Base-by-base conservation (phyloP, 2,888 invertebrate species). In the Callinectes sapidus region DNA sequence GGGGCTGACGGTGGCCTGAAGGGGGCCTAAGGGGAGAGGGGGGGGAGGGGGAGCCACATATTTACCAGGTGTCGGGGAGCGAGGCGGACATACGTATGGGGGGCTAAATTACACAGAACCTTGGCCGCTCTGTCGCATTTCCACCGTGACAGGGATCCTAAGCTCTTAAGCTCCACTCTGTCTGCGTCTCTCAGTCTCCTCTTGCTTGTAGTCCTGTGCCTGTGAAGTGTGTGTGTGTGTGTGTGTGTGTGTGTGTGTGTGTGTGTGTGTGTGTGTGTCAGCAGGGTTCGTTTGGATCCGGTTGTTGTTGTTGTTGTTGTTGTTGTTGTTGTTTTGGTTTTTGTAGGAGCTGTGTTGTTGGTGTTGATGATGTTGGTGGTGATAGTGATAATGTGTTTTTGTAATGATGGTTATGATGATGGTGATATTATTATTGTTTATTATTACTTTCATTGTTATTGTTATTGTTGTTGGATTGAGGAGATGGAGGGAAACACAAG, bases 371-470 rank as follows among this genome's bases (percentile, higher is more conserved):
- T 48, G 48, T 0, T 48, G 48, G 48, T 48, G 48, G 10, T 48
- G 48, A 10, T 71, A 1, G 0, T 39, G 39, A 39, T 3, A 5
- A 39, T 39, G 39, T 39, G 5, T 39, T 39, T 39, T 39, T 2
- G 39, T 39, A 39, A 39, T 39, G 39, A 39, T 39, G 39, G 39
- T 39, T 2, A 39, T 39, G 39, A 39, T 39, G n/a, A n/a, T n/a
- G n/a, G n/a, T n/a, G n/a, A 32, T 81, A 32, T 81, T 81, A 32
- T 81, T 32, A 81, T 32, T 81, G 32, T 35, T 81, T 81, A 81
- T 35, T 81, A 81, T 81, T 81, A 32, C 32, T 81, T 35, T 81
- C 16, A 81, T 35, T 81, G 35, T 81, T 81, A 81, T 81, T 81
- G 35, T 81, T 81, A 81, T 35, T 81, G 35, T 32, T 35, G 35